Evolutionary conservation across 2,888 invertebrate genomes (phyloP), one percentile per base, ranked within the genome.

Genomic region (Macrophya annulata): DNA sequence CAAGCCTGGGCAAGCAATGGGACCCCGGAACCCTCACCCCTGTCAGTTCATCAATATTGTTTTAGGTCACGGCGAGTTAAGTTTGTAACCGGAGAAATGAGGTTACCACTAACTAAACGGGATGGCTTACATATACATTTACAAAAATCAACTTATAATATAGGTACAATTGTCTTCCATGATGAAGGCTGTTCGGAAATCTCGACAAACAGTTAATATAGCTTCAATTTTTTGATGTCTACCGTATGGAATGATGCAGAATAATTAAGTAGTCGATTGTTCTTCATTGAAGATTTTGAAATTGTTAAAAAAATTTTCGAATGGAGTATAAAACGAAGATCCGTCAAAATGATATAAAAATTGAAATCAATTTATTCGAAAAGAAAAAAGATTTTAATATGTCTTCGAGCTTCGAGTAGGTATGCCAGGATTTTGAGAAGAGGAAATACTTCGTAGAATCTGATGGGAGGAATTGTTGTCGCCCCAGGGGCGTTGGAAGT

Each of bases 31-130:
- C 87, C 87, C 86, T 86, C 88, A 86, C 88, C 86, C 85, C 85
- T 87, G 88, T 89, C 81, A 45, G 83, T 83, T 83, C 83, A 83
- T 83, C 86, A 91, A 91, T 91, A 91, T 91, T 91, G 90, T 91
- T 91, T 91, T 91, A 91, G 91, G 91, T 68, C n/a, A 84, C 65
- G 62, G 48, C 76, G 25, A 85, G 86, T 86, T 84, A 84, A 84
- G 55, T 55, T 62, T 85, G 87, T 87, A 88, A 88, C 85, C 86
- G 48, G 86, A 88, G 87, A 87, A 87, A 88, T 87, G 83, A 87
- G 83, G 83, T 68, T 83, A 83, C 68, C 12, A 68, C 68, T 68
- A 77, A 55, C 77, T 77, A 77, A 77, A 51, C 43, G 37, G n/a
- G 55, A 77, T 17, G 8, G 51, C 37, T n/a, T 77, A 51, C 25